phyloP scores from a whole-genome alignment of 2,797 vertebrate species.

The Taeniopygia guttata region DNA sequence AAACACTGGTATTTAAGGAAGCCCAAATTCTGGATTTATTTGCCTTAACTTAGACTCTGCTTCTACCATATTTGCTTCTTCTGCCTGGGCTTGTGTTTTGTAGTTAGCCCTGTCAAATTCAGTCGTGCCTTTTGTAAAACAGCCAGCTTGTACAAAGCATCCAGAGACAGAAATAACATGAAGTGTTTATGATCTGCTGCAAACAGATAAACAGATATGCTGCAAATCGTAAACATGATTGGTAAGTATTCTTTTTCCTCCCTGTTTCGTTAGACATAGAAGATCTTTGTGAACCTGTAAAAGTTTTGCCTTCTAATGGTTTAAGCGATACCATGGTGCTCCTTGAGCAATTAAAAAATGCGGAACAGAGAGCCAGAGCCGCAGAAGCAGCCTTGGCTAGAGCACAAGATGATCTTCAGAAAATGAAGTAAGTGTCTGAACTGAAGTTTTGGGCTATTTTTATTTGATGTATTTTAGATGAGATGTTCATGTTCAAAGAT shows the following conservation, averaged over 20 bases:
- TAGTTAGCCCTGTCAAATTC: neutral
- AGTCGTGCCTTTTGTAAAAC: neutral
- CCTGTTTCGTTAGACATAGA: constrained; percentile 81
- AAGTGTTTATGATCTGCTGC: neutral
- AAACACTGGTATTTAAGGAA: neutral
- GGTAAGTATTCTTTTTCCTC: neutral
- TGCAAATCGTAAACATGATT: neutral
- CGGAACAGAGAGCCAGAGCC: constrained; percentile 79
- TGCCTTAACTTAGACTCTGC: neutral
- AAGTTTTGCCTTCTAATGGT: neutral
- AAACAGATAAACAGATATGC: too few species aligned
- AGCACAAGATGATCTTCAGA: constrained; percentile 87
- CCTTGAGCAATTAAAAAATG: constrained; percentile 72
- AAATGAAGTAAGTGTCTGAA: constrained; percentile 82
- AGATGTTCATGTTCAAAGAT: neutral
- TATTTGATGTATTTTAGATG: neutral
- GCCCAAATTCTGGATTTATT: neutral
- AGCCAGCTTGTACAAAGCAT: neutral
- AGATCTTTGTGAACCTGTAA: constrained; percentile 78
- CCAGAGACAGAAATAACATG: neutral
- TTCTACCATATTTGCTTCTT: neutral
- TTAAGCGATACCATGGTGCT: constrained; percentile 53
- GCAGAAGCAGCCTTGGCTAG: constrained; percentile 84
- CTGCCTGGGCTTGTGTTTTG: neutral
- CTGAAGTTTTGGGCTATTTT: neutral